Conservation (phyloP, 2,888 invertebrate species). For the Heliconius sara region DNA sequence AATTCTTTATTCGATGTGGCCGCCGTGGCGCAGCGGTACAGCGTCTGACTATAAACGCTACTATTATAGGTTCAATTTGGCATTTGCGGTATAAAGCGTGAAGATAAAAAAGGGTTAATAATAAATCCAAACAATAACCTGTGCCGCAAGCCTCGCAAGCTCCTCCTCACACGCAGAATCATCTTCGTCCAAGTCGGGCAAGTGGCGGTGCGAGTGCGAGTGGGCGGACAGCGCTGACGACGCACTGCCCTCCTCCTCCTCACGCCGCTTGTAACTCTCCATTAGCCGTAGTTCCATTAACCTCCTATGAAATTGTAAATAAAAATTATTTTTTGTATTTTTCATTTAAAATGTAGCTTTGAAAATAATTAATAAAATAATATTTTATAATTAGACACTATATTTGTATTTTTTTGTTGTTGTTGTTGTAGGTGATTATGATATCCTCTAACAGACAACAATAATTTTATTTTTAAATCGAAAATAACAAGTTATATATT, state of each 20-base stretch:
- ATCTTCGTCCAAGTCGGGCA: conserved; percentile 95
- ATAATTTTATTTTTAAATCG: too few relatives aligned
- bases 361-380: too few relatives aligned
- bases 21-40: too few relatives aligned
- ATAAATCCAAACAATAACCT: conserved; percentile 64
- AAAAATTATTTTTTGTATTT: background rate
- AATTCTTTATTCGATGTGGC: background rate
- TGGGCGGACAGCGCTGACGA: conserved; percentile 97
- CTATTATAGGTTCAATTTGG: too few relatives aligned
- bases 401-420: too few relatives aligned
- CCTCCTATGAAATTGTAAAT: conserved; percentile 68
- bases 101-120: background rate
- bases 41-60: too few relatives aligned
- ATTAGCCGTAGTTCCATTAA: conserved; percentile 85
- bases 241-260: conserved; percentile 92
- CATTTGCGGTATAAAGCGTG: background rate
- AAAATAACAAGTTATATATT: too few relatives aligned
- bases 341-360: background rate
- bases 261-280: conserved; percentile 78
- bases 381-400: too few relatives aligned
- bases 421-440: too few relatives aligned
- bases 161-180: conserved; percentile 95
- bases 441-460: too few relatives aligned
- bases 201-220: conserved; percentile 91
- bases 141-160: conserved; percentile 89